Evolutionary conservation across 2,113 vertebrate genomes (phyloP).

Genomic region (Bubalus kerabau): DNA sequence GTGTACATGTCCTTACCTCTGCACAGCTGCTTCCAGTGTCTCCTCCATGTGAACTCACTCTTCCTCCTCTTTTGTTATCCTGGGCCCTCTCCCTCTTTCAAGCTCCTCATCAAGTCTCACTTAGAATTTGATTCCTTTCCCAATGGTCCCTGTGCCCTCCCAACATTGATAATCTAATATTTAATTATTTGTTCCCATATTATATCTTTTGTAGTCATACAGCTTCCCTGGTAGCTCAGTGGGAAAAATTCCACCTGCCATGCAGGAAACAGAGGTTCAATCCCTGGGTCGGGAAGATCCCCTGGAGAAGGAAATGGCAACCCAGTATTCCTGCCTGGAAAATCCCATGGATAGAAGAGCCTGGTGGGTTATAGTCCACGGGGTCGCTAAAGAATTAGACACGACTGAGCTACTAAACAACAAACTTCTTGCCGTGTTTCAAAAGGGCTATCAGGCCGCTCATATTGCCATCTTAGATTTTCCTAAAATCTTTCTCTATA

Average conservation of each 20-base stretch:
- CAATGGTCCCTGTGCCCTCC: neutral
- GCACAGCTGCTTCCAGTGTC: neutral
- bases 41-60: neutral
- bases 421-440: neutral
- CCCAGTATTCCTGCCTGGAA: neutral
- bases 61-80: neutral
- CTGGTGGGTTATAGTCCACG: neutral
- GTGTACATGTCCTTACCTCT: neutral
- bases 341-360: neutral
- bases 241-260: neutral
- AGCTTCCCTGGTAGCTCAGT: neutral
- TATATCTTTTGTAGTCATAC: neutral
- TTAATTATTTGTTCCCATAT: neutral
- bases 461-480: neutral
- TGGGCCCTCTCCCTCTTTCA: neutral
- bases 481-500: neutral
- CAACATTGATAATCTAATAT: neutral
- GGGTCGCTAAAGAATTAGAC: neutral
- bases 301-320: neutral
- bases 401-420: neutral
- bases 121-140: slow-evolving; percentile 26
- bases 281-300: neutral
- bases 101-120: neutral
- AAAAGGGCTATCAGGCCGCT: neutral
- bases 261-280: neutral